Conservation (phyloP, 2,113 vertebrate genomes). For the Macaca nemestrina region DNA sequence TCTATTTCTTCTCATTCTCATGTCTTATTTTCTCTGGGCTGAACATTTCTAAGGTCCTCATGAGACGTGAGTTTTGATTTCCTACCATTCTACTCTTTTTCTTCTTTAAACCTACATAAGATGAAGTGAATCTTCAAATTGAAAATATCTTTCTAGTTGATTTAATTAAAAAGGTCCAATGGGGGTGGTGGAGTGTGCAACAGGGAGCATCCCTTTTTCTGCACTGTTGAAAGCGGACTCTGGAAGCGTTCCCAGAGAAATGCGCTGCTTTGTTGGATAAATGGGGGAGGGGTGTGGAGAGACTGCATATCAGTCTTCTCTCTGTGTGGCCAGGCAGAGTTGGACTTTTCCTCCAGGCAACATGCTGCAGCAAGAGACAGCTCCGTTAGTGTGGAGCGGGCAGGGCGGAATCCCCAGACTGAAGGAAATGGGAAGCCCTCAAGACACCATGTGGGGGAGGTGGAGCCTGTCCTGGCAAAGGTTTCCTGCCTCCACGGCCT, state of each 20-base stretch:
- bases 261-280: neutral
- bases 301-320: rapidly evolving
- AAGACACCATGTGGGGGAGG: neutral
- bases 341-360: neutral
- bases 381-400: neutral
- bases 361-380: neutral
- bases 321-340: neutral
- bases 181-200: neutral
- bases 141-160: conserved; percentile 30
- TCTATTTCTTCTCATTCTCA: conserved; percentile 46
- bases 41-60: conserved; percentile 37
- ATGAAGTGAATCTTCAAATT: neutral
- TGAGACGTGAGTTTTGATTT: conserved; percentile 30
- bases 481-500: neutral
- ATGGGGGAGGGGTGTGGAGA: neutral
- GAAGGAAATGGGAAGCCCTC: neutral
- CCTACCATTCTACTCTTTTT: neutral
- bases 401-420: neutral
- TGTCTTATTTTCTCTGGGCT: conserved; percentile 58
- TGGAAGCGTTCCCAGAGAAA: neutral
- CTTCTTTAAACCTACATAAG: neutral
- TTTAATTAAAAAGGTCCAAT: conserved; percentile 19
- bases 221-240: neutral
- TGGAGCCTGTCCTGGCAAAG: neutral
- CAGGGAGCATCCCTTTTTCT: neutral